Conservation (phyloP, 2,113 vertebrate species). For the Apus apus region DNA sequence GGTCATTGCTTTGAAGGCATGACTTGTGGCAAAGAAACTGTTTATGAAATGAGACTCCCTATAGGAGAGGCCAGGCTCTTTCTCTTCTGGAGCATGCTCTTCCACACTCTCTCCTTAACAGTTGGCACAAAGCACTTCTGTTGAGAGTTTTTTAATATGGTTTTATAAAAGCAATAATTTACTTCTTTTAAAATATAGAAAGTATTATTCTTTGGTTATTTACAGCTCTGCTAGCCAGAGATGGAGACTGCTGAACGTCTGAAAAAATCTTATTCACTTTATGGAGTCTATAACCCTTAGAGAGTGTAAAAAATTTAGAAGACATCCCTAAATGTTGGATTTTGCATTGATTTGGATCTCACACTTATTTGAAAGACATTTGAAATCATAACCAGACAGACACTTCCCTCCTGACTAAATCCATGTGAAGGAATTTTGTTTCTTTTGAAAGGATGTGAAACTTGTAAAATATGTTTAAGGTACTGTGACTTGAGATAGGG, state of each 20-base stretch:
- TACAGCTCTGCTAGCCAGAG: not conserved
- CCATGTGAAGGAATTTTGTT: not conserved
- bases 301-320: slow-evolving; percentile 1
- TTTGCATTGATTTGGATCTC: slow-evolving; percentile 11
- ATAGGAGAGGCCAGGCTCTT: not conserved
- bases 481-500: not conserved
- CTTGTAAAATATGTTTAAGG: not conserved
- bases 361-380: not conserved
- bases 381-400: slow-evolving; percentile 20
- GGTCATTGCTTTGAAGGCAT: not conserved
- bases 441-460: not conserved
- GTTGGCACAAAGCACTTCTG: not conserved
- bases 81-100: fast-evolving
- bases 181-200: not conserved
- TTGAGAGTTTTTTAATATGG: not conserved
- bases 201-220: not conserved
- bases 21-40: not conserved
- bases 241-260: not conserved
- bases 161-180: not conserved
- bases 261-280: not conserved
- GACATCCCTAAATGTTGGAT: not conserved
- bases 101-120: not conserved
- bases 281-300: not conserved
- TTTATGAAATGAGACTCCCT: not conserved
- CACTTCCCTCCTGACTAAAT: not conserved